Conservation (phyloP, 2,113 vertebrate species). For the Cyphomyrus discorhynchus region DNA sequence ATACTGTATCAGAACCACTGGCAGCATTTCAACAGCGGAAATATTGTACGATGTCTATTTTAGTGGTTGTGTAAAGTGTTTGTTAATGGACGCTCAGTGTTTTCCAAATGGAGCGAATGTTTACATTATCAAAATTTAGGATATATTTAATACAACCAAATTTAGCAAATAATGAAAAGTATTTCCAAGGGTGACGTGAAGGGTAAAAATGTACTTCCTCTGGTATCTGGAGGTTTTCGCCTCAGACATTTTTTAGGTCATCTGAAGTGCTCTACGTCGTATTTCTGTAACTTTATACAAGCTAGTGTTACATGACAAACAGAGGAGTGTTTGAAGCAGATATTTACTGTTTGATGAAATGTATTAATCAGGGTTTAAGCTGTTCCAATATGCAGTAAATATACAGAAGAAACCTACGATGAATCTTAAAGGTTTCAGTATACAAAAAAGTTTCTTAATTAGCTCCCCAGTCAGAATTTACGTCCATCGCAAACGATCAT, state of each 20-base stretch:
- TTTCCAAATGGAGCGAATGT: slow-evolving; percentile 51
- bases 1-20: slow-evolving; percentile 24
- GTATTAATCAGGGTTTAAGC: background rate
- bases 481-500: background rate
- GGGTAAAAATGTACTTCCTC: background rate
- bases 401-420: background rate
- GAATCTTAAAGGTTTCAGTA: background rate
- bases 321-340: background rate
- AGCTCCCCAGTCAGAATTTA: background rate
- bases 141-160: slow-evolving; percentile 47
- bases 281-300: slow-evolving; percentile 1
- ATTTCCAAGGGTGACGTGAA: background rate
- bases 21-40: slow-evolving; percentile 30
- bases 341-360: background rate
- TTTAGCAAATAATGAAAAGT: background rate
- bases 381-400: background rate
- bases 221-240: background rate
- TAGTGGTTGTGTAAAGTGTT: slow-evolving; percentile 48
- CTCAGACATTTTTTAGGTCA: background rate
- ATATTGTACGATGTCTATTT: slow-evolving; percentile 46
- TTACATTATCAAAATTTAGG: slow-evolving; percentile 33
- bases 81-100: slow-evolving; percentile 46
- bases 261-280: background rate
- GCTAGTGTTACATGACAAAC: background rate
- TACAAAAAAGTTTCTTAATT: slow-evolving; percentile 1